Base-by-base conservation (phyloP, 2,113 vertebrate genomes). In the Glareola pratincola region DNA sequence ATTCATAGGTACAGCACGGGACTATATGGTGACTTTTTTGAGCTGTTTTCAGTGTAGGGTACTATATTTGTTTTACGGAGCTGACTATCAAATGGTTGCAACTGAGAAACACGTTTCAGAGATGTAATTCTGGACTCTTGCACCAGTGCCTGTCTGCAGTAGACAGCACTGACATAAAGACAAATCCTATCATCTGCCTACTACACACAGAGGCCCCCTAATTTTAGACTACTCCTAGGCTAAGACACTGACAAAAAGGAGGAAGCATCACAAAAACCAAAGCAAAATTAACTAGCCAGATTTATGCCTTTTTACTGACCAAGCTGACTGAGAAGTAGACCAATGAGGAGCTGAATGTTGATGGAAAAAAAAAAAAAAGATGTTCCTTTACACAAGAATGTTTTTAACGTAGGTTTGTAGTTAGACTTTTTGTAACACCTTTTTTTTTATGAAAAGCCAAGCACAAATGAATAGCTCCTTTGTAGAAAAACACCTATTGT, bases 401-500 rank as follows among this genome's bases (percentile, higher is more conserved):
- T 27, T 83, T 91, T 75, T 80, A 80, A 37, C 2, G 14, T 14
- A 48, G 9, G 6, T 43, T 36, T 72, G 14, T 59, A 90, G 14
- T 86, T 24, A 90, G 26, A n/a, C 4, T 54, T 84, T 88, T 80
- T 57, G 29, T 54, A 88, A n/a, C 26, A 22, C 16, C 34, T 57
- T 48, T 81, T 80, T n/a, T 43, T 56, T 51, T 41, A 67, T 26
- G 7, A 83, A 85, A 90, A 81, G 5, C 6, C 9, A 8, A 88
- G 18, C 12, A 67, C 11, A 81, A 77, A 77, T 74, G 8, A 86
- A 89, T 81, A 86, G 9, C 5, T 45, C 2, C 26, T 89, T 86
- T 78, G 34, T 71, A 71, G 20, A 69, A 90, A 94, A 96, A 74
- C 32, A 86, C 22, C 29, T 92, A 86, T 91, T 96, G 45, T 71